Percentiles rank a stretch among this genome's conserved stretches.
These are phyloP conservation scores for Lutraria rhynchaena DNA, from an alignment of 1,140 invertebrate species.

Conservation along the genomic window DNA sequence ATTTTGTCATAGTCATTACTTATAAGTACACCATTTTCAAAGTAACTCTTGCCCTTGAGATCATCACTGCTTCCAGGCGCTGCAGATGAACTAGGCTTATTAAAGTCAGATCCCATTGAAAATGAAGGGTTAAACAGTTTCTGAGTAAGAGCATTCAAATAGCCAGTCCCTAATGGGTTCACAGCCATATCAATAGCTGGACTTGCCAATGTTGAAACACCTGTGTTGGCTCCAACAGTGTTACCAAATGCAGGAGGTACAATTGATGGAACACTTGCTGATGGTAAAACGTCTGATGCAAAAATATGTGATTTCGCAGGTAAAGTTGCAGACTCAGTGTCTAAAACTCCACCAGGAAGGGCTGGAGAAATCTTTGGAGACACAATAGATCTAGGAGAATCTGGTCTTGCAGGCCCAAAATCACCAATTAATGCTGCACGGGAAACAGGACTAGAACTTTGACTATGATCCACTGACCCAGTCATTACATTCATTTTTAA, in stretches of 20 bases:
- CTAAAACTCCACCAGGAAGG: slow-evolving; percentile 13
- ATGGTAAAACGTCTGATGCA: slow-evolving; percentile 3
- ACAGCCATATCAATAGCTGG: slow-evolving; percentile 49
- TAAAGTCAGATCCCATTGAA: slow-evolving; percentile 40
- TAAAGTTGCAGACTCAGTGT: slow-evolving; percentile 31
- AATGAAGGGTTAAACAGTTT: slow-evolving; percentile 48
- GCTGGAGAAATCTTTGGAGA: slow-evolving; percentile 49
- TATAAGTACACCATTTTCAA: slow-evolving; percentile 51
- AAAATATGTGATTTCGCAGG: slow-evolving; percentile 29
- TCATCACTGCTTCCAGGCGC: neutral
- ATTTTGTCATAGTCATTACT: slow-evolving; percentile 58
- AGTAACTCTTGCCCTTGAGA: slow-evolving; percentile 47
- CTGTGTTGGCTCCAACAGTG: neutral
- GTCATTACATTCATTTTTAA: slow-evolving; percentile 13
- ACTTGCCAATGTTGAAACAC: neutral
- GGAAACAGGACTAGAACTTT: slow-evolving; percentile 14
- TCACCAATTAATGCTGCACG: neutral
- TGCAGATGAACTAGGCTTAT: slow-evolving; percentile 14
- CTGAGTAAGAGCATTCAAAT: slow-evolving; percentile 53
- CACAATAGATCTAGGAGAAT: slow-evolving; percentile 1
- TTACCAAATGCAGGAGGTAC: slow-evolving; percentile 1
- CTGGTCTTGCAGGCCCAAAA: neutral
- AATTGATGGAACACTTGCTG: neutral
- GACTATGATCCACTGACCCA: slow-evolving; percentile 13
- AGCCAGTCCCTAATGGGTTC: slow-evolving; percentile 50